Percentiles rank a stretch among this genome's conserved stretches.
These are phyloP conservation scores for Tragelaphus oryx DNA, from an alignment of 2,797 vertebrate genomes.

Conservation along the genomic window DNA sequence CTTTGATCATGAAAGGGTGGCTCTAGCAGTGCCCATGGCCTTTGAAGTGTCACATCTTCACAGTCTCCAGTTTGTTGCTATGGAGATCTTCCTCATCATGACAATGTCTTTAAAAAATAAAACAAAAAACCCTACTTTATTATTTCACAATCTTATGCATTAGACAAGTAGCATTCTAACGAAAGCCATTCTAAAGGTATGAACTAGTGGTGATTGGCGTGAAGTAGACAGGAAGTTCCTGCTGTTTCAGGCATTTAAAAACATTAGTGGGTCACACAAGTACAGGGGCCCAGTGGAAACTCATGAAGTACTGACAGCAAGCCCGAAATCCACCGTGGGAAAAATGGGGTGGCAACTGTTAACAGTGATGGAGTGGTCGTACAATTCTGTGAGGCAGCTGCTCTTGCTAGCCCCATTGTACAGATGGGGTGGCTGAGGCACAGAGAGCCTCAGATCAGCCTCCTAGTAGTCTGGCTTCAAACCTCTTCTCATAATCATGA, in stretches of 20 bases:
- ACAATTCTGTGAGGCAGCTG: background rate
- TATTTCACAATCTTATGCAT: background rate
- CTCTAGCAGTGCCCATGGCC: background rate
- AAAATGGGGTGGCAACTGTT: background rate
- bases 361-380: background rate
- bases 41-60: conserved; percentile 41
- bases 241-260: background rate
- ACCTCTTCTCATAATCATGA: background rate
- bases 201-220: background rate
- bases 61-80: conserved; percentile 30
- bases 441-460: background rate
- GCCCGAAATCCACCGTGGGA: background rate
- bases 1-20: conserved; percentile 55
- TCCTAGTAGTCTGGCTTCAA: background rate
- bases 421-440: background rate
- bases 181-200: background rate
- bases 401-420: background rate
- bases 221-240: background rate
- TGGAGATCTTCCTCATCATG: conserved; percentile 37
- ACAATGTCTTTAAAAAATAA: background rate
- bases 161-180: conserved; percentile 10
- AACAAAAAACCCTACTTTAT: background rate
- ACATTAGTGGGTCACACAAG: background rate
- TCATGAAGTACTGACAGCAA: background rate
- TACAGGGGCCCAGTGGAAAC: background rate